Base-by-base conservation (phyloP, 2,797 vertebrate genomes). In the Sebastiscus tertius region DNA sequence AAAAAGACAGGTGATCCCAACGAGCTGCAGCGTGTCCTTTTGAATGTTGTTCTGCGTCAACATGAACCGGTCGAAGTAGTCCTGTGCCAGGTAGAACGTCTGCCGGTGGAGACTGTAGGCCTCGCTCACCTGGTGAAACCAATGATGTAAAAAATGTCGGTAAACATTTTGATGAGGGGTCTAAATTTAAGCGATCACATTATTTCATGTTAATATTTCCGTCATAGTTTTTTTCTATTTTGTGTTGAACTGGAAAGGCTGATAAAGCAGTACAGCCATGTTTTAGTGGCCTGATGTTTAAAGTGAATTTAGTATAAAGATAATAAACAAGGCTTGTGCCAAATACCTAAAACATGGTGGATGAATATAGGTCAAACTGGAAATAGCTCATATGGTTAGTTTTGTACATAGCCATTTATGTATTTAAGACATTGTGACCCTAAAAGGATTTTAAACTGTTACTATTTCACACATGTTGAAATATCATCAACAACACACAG, bases 21-120 rank as follows among this genome's bases (percentile, higher is more conserved):
- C 97, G 52, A 98, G 97, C 87, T 98, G 97, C 87, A 98, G 96
- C 82, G 96, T 94, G 74, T 93, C 94, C 92, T 97, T 97, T 70
- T 96, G 95, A 26, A 97, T 81, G 83, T 97, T 90, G 67, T 93
- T 95, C 46, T 97, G 97, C 1, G 96, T 97, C 92, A 97, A 87
- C 96, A 99, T 97, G 94, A 97, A 99, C 70, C 97, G 94, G 81
- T 98, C 97, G 75, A 99, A 98, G 90, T 97, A 98, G 82, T 98
- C 97, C 93, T 98, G 97, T 2, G 97, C 97, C 72, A 98, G 95
- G 92, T 98, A 98, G 89, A 98, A 97, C 0, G 97, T 98, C 96
- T 98, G 97, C 20, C 97, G 95, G 52, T 98, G 97, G 33, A 98
- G 96, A 3, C 94, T 91, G 68, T 98, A 97, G 3, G 96, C 96